Percentiles rank a stretch among this genome's conserved stretches.
These are phyloP conservation scores for Drosophila pseudoananassae DNA, from an alignment of 1,140 invertebrate species.

Conservation along the genomic window DNA sequence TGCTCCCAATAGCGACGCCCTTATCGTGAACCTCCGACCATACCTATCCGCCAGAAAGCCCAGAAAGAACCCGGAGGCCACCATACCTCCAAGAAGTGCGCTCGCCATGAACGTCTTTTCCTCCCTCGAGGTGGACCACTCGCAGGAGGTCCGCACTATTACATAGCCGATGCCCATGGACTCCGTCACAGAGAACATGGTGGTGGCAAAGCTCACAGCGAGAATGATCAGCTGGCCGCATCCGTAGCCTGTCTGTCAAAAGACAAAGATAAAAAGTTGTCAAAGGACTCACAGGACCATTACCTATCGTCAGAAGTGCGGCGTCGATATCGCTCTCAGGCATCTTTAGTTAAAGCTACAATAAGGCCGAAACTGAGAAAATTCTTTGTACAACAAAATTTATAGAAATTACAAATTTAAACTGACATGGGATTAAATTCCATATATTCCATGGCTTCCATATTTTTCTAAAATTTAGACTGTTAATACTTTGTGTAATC, in stretches of 20 bases:
- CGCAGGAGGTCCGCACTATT: constrained; percentile 14
- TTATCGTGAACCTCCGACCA: constrained; percentile 7
- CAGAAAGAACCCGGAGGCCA: constrained; percentile 11
- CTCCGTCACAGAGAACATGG: constrained; percentile 6
- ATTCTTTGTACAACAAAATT: neutral
- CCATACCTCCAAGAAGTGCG: constrained; percentile 18
- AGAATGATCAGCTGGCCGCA: constrained; percentile 15
- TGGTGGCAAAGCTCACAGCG: neutral
- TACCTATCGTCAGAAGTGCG: constrained; percentile 28
- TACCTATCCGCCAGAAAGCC: constrained; percentile 22
- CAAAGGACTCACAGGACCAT: neutral
- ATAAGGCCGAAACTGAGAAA: neutral
- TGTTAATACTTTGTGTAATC: too few species aligned
- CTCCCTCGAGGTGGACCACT: neutral
- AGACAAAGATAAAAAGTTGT: neutral
- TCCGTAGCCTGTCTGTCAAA: constrained; percentile 25
- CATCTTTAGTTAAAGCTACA: constrained; percentile 10
- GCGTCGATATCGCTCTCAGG: constrained; percentile 21
- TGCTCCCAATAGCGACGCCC: neutral
- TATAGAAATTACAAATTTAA: neutral
- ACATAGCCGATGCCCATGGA: constrained; percentile 16
- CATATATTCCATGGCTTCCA: too few species aligned
- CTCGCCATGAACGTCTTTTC: constrained; percentile 16
- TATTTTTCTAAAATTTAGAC: too few species aligned
- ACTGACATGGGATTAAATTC: neutral